phyloP scores from a whole-genome alignment of 2,888 invertebrate genomes.

The Heliconius hortense region DNA sequence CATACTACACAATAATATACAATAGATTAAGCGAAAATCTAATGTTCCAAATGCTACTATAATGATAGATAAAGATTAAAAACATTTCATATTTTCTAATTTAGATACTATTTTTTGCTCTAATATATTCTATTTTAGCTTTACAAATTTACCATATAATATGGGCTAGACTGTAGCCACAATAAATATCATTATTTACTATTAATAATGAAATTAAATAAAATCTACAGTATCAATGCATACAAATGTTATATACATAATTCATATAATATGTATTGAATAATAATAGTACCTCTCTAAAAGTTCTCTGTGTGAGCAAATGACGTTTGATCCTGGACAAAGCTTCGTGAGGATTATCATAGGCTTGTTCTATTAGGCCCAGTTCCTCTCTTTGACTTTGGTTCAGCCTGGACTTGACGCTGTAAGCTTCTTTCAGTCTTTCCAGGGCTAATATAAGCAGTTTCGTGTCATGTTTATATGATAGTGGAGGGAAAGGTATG shows the following conservation, averaged over 20 bases:
- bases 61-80: too few relatives aligned
- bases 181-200: not conserved
- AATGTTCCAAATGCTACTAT: too few relatives aligned
- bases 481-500: conserved; percentile 99
- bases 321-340: conserved; percentile 99
- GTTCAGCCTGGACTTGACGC: conserved; percentile 97
- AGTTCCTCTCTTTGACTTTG: conserved; percentile 99
- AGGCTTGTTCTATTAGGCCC: conserved; percentile 99
- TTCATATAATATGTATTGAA: too few relatives aligned
- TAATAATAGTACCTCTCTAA: conserved; percentile 90
- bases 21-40: too few relatives aligned
- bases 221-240: not conserved
- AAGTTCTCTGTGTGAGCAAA: conserved; percentile 97
- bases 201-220: not conserved
- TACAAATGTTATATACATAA: not conserved
- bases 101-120: too few relatives aligned
- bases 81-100: not conserved
- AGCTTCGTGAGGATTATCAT: conserved; percentile 99
- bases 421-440: conserved; percentile 98
- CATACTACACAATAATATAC: too few relatives aligned
- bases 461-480: conserved; percentile 99
- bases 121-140: too few relatives aligned
- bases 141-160: too few relatives aligned
- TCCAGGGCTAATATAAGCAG: conserved; percentile 97
- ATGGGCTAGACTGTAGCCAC: too few relatives aligned